phyloP scores from a whole-genome alignment of 2,888 invertebrate species.

The Macrosiphum euphorbiae region DNA sequence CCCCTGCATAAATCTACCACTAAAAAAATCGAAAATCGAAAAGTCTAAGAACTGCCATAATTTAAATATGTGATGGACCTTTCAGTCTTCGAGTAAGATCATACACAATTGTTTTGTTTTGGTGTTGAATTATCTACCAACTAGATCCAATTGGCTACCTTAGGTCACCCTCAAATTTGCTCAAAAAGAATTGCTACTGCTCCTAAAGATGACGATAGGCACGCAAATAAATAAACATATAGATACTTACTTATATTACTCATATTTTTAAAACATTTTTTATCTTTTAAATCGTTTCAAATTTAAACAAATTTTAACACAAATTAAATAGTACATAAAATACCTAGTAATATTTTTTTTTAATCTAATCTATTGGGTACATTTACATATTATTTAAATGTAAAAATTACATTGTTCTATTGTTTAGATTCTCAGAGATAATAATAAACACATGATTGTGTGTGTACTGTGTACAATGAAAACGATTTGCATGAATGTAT shows the following conservation, averaged over 20 bases:
- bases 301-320: background rate
- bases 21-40: too few relatives aligned
- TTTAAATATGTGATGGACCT: too few relatives aligned
- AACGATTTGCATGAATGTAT: background rate
- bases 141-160: background rate
- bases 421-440: background rate
- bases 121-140: background rate
- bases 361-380: background rate
- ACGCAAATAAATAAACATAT: background rate
- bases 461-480: background rate
- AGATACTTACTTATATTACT: background rate
- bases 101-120: background rate
- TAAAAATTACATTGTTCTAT: slow-evolving; percentile 1
- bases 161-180: background rate
- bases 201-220: background rate
- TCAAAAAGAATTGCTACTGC: background rate
- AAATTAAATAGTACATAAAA: background rate
- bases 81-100: too few relatives aligned
- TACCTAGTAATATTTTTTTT: background rate
- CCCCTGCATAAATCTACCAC: too few relatives aligned
- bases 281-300: background rate
- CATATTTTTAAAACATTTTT: background rate
- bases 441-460: background rate
- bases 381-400: background rate
- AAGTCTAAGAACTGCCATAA: too few relatives aligned